Conservation (phyloP, 2,888 invertebrate species). For the Agrotis ipsilon region DNA sequence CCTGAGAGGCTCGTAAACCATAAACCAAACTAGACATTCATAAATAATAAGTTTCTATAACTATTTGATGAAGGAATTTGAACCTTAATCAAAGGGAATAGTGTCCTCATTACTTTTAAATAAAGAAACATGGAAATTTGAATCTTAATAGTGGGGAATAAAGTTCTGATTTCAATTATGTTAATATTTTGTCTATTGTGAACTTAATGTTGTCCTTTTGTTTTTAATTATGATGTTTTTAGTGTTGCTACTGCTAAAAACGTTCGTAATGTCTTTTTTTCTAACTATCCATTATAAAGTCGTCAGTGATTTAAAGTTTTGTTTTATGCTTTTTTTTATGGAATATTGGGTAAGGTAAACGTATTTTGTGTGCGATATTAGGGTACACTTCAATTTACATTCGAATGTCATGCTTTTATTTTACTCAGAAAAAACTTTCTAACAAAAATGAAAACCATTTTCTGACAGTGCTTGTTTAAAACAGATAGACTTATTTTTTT, state of each 20-base stretch:
- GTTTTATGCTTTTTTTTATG: constrained; percentile 10
- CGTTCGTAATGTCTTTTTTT: constrained; percentile 50
- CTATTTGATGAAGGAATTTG: constrained; percentile 10
- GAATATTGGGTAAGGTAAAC: background rate
- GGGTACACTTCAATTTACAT: too few species aligned
- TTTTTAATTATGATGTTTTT: constrained; percentile 58
- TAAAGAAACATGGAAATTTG: constrained; percentile 9
- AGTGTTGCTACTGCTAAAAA: constrained; percentile 64
- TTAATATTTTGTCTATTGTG: constrained; percentile 5
- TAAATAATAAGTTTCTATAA: constrained; percentile 47
- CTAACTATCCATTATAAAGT: constrained; percentile 27
- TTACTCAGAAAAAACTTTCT: too few species aligned
- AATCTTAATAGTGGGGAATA: fast-evolving
- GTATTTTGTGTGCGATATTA: constrained; percentile 2
- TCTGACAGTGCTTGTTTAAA: too few species aligned
- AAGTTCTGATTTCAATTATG: background rate
- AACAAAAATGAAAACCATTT: too few species aligned
- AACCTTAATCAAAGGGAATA: background rate
- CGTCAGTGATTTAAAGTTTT: constrained; percentile 29
- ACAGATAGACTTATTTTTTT: too few species aligned
- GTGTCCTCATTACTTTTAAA: background rate
- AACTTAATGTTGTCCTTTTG: constrained; percentile 31
- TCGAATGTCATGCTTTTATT: too few species aligned
- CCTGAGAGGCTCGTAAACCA: constrained; percentile 64
- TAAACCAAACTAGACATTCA: constrained; percentile 45